Conservation (phyloP, 2,888 invertebrate genomes). For the Lycia hirtaria region DNA sequence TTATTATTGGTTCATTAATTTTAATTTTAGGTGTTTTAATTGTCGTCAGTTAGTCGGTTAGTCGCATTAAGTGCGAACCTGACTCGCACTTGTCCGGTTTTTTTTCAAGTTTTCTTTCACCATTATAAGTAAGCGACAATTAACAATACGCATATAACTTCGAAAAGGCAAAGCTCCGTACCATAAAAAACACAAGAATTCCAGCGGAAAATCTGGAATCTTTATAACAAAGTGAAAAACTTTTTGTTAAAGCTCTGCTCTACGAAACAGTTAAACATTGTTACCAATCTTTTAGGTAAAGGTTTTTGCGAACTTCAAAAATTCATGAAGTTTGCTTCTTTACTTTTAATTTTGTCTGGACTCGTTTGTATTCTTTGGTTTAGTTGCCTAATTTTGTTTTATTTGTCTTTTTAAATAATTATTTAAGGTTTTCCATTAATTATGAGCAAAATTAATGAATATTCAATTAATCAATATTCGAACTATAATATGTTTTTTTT, state of each 20-base stretch:
- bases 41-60: too few relatives aligned
- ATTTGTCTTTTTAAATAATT: not conserved
- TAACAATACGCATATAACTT: too few relatives aligned
- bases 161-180: too few relatives aligned
- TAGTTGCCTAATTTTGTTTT: not conserved
- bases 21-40: too few relatives aligned
- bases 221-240: not conserved
- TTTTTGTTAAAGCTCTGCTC: not conserved
- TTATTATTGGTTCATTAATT: too few relatives aligned
- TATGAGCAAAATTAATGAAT: not conserved
- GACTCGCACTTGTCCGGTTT: too few relatives aligned
- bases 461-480: too few relatives aligned
- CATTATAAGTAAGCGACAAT: too few relatives aligned
- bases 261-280: slow-evolving; percentile 3
- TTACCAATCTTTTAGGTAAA: slow-evolving; percentile 2
- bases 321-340: not conserved
- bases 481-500: too few relatives aligned
- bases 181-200: too few relatives aligned
- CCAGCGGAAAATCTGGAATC: not conserved
- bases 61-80: too few relatives aligned
- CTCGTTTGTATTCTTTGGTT: not conserved
- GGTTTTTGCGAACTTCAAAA: not conserved
- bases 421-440: not conserved
- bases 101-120: too few relatives aligned
- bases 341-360: not conserved